Evolutionary conservation across 2,888 invertebrate genomes (phyloP).

Genomic region (Zaprionus lineosus): DNA sequence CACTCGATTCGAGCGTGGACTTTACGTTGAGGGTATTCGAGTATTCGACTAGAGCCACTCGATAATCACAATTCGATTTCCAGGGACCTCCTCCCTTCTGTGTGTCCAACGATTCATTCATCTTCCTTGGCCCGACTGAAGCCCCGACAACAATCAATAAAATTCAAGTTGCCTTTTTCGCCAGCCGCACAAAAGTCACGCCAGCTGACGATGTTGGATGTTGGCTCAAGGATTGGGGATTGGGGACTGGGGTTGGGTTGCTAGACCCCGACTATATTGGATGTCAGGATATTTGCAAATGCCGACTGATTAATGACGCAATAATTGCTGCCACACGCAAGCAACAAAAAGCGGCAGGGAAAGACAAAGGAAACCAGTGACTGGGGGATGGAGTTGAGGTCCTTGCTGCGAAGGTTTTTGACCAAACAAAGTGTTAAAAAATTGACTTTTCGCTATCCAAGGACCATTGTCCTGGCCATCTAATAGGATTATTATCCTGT

Average conservation of each 20-base stretch:
- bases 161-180: slow-evolving; percentile 73
- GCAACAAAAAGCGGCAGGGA: background rate
- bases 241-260: too few relatives aligned
- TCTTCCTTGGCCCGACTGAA: slow-evolving; percentile 68
- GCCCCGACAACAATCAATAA: slow-evolving; percentile 67
- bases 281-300: slow-evolving; percentile 72
- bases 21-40: slow-evolving; percentile 24
- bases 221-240: too few relatives aligned
- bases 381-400: slow-evolving; percentile 8
- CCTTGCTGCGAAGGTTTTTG: slow-evolving; percentile 48
- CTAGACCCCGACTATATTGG: slow-evolving; percentile 41
- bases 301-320: slow-evolving; percentile 79
- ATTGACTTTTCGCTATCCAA: slow-evolving; percentile 55
- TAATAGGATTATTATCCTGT: slow-evolving; percentile 75
- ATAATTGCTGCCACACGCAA: slow-evolving; percentile 72
- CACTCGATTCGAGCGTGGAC: too few relatives aligned
- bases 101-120: slow-evolving; percentile 71
- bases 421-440: slow-evolving; percentile 66
- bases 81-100: slow-evolving; percentile 49
- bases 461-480: slow-evolving; percentile 52
- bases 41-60: background rate
- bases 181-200: slow-evolving; percentile 62
- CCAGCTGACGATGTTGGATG: slow-evolving; percentile 53
- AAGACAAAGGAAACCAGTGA: slow-evolving; percentile 11
- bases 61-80: slow-evolving; percentile 1